Evolutionary conservation across 2,888 invertebrate species (phyloP).

Genomic region (Cataglyphis altisquamis): DNA sequence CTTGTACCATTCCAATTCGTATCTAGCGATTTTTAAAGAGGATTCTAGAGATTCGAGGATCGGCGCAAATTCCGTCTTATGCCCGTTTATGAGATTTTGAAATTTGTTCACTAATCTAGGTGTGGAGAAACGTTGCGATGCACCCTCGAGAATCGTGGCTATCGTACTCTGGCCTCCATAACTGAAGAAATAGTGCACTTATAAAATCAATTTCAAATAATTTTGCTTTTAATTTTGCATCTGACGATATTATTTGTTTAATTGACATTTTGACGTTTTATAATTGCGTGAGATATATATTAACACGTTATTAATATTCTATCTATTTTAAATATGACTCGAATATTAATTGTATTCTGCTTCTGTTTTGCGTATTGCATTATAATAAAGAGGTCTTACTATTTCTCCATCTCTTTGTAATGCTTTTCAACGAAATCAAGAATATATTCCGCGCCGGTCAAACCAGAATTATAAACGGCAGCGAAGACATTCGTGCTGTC

Average conservation of each 20-base stretch:
- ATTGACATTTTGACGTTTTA: background rate
- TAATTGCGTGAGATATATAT: background rate
- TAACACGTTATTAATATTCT: background rate
- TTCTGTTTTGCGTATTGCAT: background rate
- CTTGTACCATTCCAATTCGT: slow-evolving; percentile 76
- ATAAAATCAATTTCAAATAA: background rate
- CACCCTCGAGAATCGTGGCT: slow-evolving; percentile 70
- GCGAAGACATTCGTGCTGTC: slow-evolving; percentile 83
- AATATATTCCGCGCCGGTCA: slow-evolving; percentile 81
- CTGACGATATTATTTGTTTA: background rate
- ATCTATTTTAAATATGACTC: background rate
- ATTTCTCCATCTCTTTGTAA: slow-evolving; percentile 67
- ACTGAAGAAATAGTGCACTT: slow-evolving; percentile 64
- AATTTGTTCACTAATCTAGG: slow-evolving; percentile 67
- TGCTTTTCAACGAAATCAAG: slow-evolving; percentile 75
- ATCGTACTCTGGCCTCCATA: slow-evolving; percentile 67
- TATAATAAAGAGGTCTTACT: slow-evolving; percentile 71
- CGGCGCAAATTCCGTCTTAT: slow-evolving; percentile 50
- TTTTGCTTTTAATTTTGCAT: background rate
- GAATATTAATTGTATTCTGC: background rate
- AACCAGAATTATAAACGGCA: slow-evolving; percentile 80
- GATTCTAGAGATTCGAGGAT: slow-evolving; percentile 62
- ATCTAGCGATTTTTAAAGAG: slow-evolving; percentile 72
- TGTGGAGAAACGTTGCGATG: slow-evolving; percentile 78
- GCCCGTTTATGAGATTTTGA: slow-evolving; percentile 65